A percentile compares a stretch with the other conserved stretches of the same genome.
Conservation (phyloP, 2,797 vertebrate genomes). For the Sebastes taczanowskii region DNA sequence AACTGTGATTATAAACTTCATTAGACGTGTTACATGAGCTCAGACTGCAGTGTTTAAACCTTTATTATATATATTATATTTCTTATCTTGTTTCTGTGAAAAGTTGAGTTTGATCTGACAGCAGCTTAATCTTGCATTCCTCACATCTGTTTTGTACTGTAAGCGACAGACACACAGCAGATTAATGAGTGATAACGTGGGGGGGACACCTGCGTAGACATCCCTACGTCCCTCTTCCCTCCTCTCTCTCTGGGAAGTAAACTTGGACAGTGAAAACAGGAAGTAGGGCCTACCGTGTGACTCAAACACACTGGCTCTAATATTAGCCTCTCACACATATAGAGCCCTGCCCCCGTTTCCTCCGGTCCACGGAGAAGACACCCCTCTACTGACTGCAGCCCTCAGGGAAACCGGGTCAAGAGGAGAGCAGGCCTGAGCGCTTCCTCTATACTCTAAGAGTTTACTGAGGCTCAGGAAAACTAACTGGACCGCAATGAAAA, state of each 20-base stretch:
- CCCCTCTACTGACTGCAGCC: conserved; percentile 54
- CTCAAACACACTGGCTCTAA: conserved; percentile 79
- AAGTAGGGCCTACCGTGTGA: conserved; percentile 81
- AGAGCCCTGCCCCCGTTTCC: conserved; percentile 70
- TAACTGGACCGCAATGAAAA: background rate
- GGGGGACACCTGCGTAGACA: conserved; percentile 30
- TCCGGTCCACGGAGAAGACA: conserved; percentile 67
- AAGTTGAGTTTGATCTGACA: background rate
- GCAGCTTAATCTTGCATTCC: background rate
- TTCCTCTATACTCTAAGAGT: conserved; percentile 38
- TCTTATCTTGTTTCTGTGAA: too few relatives aligned
- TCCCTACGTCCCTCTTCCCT: conserved; percentile 38
- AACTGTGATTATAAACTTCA: background rate
- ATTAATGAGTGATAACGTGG: background rate
- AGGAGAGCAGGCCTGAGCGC: conserved; percentile 35
- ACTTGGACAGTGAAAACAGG: conserved; percentile 85
- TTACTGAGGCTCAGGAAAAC: background rate
- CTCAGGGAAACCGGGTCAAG: conserved; percentile 58
- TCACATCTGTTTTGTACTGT: background rate
- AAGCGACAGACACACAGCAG: background rate
- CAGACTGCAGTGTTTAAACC: background rate
- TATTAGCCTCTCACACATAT: conserved; percentile 68
- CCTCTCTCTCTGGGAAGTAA: conserved; percentile 76
- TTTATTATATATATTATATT: too few relatives aligned
- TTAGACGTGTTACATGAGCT: background rate